Conservation (phyloP, 1,140 invertebrate species). For the Onthophagus taurus region DNA sequence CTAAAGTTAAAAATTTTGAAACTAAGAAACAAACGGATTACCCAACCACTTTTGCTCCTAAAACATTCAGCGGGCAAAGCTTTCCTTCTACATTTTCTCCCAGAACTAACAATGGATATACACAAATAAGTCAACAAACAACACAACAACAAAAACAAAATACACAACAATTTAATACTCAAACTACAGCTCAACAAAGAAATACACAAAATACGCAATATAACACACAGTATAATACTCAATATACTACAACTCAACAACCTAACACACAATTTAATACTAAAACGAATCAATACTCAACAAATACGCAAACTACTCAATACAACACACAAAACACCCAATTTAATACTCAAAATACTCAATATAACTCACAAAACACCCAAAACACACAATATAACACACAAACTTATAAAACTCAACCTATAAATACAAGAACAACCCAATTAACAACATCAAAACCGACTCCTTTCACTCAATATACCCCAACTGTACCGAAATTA, state of each 20-base stretch:
- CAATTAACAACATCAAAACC: conserved; percentile 24
- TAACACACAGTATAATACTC: background rate
- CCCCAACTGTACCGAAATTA: conserved; percentile 35
- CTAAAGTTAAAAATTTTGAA: conserved; percentile 18
- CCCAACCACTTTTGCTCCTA: conserved; percentile 32
- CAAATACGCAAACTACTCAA: conserved; percentile 17
- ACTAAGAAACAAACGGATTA: conserved; percentile 5
- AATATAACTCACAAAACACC: conserved; percentile 20
- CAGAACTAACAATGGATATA: conserved; percentile 26
- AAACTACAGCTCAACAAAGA: conserved; percentile 16
- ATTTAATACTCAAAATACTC: conserved; percentile 22
- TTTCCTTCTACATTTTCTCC: conserved; percentile 32
- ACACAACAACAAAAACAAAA: conserved; percentile 11
- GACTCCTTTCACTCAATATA: conserved; percentile 33
- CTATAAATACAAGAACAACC: conserved; percentile 8
- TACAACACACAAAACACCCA: conserved; percentile 11
- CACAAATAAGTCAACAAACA: conserved; percentile 28
- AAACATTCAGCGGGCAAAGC: conserved; percentile 21
- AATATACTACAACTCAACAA: conserved; percentile 2
- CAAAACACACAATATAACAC: conserved; percentile 10
- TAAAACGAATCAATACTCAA: conserved; percentile 15
- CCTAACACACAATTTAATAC: too few species aligned
- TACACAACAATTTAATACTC: background rate
- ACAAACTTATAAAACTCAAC: conserved; percentile 1
- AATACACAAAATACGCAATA: conserved; percentile 4